Evolutionary conservation across 2,888 invertebrate species (phyloP).

Genomic region (Dusona sp.): DNA sequence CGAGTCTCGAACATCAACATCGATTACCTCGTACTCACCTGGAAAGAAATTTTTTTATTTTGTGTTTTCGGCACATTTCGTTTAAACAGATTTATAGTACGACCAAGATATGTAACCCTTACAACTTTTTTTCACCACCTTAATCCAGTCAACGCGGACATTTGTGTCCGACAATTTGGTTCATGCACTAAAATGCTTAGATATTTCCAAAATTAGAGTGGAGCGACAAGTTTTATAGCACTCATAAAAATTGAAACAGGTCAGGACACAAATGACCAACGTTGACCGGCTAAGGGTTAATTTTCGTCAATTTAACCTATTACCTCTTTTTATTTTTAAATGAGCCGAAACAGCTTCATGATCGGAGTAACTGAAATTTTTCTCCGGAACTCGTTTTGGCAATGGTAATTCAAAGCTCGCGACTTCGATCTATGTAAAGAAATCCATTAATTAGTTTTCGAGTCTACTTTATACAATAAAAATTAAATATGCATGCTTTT

Average conservation of each 20-base stretch:
- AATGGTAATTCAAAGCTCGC: constrained; percentile 89
- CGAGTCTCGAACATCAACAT: constrained; percentile 76
- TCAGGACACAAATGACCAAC: no score
- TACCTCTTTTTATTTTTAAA: constrained; percentile 78
- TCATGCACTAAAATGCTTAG: no score
- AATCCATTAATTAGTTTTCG: constrained; percentile 13
- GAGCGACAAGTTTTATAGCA: no score
- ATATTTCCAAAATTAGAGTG: no score
- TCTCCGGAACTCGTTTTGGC: constrained; percentile 90
- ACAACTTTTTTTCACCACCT: no score
- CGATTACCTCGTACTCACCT: constrained; percentile 74
- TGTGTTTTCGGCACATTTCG: not conserved
- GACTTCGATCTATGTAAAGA: constrained; percentile 72
- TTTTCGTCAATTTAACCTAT: not conserved
- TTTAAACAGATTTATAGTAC: no score
- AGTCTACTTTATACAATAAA: not conserved
- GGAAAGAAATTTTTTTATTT: constrained; percentile 7
- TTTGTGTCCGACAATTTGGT: no score
- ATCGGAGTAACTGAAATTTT: constrained; percentile 93
- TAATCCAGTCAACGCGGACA: no score
- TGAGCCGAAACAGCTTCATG: constrained; percentile 93
- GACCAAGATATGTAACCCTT: no score
- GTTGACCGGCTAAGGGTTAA: no score
- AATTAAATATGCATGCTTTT: no score
- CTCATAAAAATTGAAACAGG: no score